phyloP scores from a whole-genome alignment of 2,797 vertebrate species.

The Micromesistius poutassou region DNA sequence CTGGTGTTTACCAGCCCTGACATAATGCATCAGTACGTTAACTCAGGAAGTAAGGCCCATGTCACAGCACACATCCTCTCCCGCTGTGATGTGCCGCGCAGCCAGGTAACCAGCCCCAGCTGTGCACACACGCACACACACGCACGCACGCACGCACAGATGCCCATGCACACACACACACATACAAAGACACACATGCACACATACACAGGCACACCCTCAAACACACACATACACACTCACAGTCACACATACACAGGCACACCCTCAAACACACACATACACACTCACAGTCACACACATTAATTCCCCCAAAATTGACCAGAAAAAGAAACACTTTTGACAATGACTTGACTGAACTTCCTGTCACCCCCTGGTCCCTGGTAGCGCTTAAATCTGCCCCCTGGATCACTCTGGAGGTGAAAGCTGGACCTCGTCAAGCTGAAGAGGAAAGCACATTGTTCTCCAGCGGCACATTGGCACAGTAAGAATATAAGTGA shows the following conservation, averaged over 20 bases:
- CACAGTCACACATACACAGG: constrained; percentile 22
- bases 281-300: constrained; percentile 1
- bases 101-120: constrained; percentile 42
- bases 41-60: constrained; percentile 39
- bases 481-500: constrained; percentile 18
- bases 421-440: constrained; percentile 21
- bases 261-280: constrained; percentile 23
- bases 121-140: constrained; percentile 31
- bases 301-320: neutral
- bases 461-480: constrained; percentile 11
- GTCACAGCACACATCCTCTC: constrained; percentile 31
- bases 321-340: neutral
- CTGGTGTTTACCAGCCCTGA: constrained; percentile 28
- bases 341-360: constrained; percentile 14
- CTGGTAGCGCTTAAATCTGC: constrained; percentile 1
- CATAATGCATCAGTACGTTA: constrained; percentile 36
- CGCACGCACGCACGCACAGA: constrained; percentile 9
- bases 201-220: neutral
- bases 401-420: constrained; percentile 26
- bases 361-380: constrained; percentile 19
- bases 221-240: neutral
- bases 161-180: constrained; percentile 8
- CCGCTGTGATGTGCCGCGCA: constrained; percentile 14
- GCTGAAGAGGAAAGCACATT: constrained; percentile 32
- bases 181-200: neutral